Evolutionary conservation across 2,113 vertebrate species (phyloP).

Genomic region (Zonotrichia leucophrys): DNA sequence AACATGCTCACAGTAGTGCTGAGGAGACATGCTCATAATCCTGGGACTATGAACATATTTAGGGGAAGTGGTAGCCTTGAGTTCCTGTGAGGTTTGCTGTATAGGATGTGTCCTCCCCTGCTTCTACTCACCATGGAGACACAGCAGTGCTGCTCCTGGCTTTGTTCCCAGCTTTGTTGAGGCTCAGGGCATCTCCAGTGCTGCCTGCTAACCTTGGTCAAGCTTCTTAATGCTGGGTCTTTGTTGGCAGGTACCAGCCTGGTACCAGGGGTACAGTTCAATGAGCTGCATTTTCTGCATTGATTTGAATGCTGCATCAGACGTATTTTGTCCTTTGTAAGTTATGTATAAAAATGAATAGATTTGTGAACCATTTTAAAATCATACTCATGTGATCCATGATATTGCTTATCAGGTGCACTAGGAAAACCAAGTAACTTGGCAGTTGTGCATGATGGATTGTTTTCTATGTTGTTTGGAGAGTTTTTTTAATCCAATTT

Average conservation of each 20-base stretch:
- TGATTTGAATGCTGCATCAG: not conserved
- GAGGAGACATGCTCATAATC: not conserved
- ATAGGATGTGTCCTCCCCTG: not conserved
- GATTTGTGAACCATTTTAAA: not conserved
- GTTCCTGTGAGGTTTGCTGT: not conserved
- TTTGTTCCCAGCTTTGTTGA: not conserved
- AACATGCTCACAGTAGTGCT: not conserved
- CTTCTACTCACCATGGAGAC: not conserved
- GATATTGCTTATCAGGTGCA: not conserved
- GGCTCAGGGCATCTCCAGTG: not conserved
- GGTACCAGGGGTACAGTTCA: not conserved
- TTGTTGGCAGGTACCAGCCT: not conserved
- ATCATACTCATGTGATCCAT: not conserved
- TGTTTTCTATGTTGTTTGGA: not conserved
- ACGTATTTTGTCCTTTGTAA: not conserved
- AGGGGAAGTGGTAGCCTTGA: not conserved
- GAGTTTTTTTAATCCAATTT: not conserved
- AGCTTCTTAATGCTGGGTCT: not conserved
- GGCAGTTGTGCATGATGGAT: not conserved
- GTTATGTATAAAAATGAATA: not conserved
- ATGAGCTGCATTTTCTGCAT: not conserved
- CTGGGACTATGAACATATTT: not conserved
- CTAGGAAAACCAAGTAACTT: not conserved
- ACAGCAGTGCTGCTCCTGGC: not conserved
- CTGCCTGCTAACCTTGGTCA: not conserved